Percentiles rank a stretch among this genome's conserved stretches.
These are phyloP conservation scores for Notiomystis cincta DNA, from an alignment of 2,113 vertebrate species.

Conservation along the genomic window DNA sequence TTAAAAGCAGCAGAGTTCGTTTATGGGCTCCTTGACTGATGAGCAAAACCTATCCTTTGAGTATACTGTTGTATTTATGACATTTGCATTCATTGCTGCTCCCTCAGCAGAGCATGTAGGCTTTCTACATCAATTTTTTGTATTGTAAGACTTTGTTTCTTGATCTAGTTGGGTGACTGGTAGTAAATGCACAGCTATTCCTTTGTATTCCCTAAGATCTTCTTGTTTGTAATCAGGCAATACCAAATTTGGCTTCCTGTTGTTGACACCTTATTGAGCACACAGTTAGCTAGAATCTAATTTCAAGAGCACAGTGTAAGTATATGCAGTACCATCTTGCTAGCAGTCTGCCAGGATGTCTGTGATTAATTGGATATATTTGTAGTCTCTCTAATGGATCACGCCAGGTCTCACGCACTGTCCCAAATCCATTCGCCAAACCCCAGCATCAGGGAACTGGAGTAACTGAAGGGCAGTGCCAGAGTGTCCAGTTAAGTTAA, in stretches of 20 bases:
- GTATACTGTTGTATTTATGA: not conserved
- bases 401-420: rapidly evolving
- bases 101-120: not conserved
- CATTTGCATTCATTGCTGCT: not conserved
- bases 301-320: not conserved
- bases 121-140: not conserved
- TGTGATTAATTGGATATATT: not conserved
- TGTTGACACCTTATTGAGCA: not conserved
- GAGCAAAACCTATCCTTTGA: not conserved
- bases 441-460: not conserved
- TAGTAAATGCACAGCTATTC: not conserved
- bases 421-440: not conserved
- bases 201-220: not conserved
- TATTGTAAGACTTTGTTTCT: not conserved
- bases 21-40: not conserved
- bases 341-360: not conserved
- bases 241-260: not conserved
- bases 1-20: not conserved
- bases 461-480: not conserved
- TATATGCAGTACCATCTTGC: not conserved
- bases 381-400: not conserved
- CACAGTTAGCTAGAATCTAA: not conserved
- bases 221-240: not conserved
- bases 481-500: not conserved
- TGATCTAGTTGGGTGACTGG: not conserved